These are phyloP conservation scores for Raja brachyura DNA, from an alignment of 2,113 vertebrate genomes.

Conservation along the genomic window DNA sequence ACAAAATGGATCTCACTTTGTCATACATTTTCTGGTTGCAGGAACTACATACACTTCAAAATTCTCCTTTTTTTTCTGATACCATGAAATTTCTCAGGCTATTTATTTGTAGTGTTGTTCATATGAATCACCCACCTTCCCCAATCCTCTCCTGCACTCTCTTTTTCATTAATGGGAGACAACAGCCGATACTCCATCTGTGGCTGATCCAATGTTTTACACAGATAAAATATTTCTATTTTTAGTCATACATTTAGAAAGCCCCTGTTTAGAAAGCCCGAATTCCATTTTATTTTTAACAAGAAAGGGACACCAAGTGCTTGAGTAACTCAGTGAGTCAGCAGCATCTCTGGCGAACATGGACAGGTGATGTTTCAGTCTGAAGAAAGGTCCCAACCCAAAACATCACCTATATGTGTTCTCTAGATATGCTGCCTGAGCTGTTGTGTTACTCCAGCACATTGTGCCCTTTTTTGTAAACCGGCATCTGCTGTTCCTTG, in stretches of 20 bases:
- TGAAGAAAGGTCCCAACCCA: too few species aligned
- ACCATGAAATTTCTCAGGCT: not conserved
- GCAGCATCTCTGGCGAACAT: too few species aligned
- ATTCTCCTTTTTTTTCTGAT: not conserved
- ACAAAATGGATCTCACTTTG: not conserved
- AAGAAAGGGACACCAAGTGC: too few species aligned
- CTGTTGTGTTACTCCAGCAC: too few species aligned
- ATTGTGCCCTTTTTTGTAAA: too few species aligned
- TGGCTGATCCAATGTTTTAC: not conserved
- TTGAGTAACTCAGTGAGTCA: too few species aligned
- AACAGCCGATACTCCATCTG: not conserved
- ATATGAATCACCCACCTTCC: not conserved
- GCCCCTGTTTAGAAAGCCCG: not conserved
- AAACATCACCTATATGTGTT: too few species aligned
- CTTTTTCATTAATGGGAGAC: not conserved
- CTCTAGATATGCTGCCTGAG: too few species aligned
- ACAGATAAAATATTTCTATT: not conserved
- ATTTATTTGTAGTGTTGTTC: not conserved
- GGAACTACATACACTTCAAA: not conserved
- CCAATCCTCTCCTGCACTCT: not conserved
- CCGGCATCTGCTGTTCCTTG: too few species aligned
- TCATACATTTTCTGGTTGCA: not conserved
- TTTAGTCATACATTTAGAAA: not conserved
- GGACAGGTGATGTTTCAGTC: too few species aligned
- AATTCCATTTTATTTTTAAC: not conserved